phyloP scores from a whole-genome alignment of 2,797 vertebrate species.

The Ciconia nigra region DNA sequence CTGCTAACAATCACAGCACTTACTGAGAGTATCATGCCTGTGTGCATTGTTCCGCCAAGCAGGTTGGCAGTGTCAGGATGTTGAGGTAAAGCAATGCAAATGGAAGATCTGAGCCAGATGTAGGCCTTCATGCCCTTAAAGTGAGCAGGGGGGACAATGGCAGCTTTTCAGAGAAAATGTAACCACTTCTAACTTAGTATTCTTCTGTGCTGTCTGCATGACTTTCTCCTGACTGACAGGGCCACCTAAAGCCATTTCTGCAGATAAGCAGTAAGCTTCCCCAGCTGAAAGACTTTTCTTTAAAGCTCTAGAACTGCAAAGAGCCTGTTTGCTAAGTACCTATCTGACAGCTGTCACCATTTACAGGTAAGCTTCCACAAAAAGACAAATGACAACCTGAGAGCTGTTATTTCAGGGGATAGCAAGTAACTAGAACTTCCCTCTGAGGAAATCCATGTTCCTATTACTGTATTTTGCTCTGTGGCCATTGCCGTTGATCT shows the following conservation, averaged over 20 bases:
- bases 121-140: neutral
- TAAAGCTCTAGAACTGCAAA: neutral
- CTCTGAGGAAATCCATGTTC: neutral
- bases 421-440: neutral
- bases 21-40: accelerated
- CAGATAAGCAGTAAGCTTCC: neutral
- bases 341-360: neutral
- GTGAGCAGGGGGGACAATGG: neutral
- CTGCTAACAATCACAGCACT: neutral
- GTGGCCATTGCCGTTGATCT: neutral
- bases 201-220: neutral
- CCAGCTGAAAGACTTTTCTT: neutral
- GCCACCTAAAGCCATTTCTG: neutral
- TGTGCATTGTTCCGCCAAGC: neutral
- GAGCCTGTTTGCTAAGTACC: neutral
- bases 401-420: neutral
- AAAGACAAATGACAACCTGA: neutral
- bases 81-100: neutral
- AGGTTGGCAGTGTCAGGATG: neutral
- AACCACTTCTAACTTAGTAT: neutral
- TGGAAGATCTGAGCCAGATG: neutral
- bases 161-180: neutral
- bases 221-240: neutral
- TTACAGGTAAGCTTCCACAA: neutral
- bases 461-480: neutral